Percentiles rank a stretch among this genome's conserved stretches.
Evolutionary conservation across 1,140 invertebrate genomes (phyloP).

Genomic region (Drosophila pruinosa): DNA sequence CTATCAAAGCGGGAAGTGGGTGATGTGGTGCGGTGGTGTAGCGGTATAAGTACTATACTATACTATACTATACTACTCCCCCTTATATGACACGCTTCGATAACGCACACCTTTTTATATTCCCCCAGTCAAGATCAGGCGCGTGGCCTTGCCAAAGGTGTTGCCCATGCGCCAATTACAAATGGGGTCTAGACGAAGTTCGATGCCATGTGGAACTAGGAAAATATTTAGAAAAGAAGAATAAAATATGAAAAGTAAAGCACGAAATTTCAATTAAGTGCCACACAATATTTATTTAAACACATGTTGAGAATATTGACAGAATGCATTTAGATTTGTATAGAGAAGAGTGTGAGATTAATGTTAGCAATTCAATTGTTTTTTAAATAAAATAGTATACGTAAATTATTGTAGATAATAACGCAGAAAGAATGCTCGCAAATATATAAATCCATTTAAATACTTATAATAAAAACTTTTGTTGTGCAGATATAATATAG

Average conservation of each 20-base stretch:
- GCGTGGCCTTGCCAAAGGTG: conserved; percentile 42
- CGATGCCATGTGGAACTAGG: background rate
- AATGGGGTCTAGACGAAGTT: background rate
- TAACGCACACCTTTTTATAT: conserved; percentile 26
- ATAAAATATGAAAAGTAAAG: background rate
- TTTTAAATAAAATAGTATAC: no score
- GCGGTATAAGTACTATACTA: conserved; percentile 2
- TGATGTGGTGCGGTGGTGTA: background rate
- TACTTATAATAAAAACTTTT: no score
- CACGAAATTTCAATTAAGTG: no score
- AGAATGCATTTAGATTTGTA: no score
- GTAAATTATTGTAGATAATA: no score
- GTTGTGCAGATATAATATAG: no score
- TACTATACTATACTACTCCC: conserved; percentile 18
- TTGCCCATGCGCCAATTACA: background rate
- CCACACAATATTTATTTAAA: no score
- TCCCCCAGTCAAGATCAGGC: conserved; percentile 12
- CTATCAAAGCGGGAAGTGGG: conserved; percentile 11
- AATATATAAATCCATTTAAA: no score
- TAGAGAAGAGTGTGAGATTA: no score
- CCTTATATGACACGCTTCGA: conserved; percentile 24
- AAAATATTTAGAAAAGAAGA: background rate
- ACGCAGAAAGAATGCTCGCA: no score
- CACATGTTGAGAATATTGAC: no score
- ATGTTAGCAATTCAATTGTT: no score